phyloP scores from a whole-genome alignment of 53 echinoderm and acorn worm genomes.

The Arbacia lixula region DNA sequence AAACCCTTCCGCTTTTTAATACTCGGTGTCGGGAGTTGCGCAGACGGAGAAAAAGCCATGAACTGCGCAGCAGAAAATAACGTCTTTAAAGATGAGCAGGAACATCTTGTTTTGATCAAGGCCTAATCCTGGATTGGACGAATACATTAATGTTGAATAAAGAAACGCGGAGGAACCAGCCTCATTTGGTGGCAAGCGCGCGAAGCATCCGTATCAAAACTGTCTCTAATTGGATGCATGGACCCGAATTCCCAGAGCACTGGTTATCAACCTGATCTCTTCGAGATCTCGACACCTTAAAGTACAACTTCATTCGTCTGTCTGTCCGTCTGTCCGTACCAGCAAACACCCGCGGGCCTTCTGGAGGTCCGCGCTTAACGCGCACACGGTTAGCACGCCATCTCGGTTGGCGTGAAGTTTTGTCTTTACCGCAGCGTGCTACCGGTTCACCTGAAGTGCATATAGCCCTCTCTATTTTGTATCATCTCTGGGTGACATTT shows the following conservation, averaged over 20 bases:
- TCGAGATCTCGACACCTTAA: constrained; percentile 33
- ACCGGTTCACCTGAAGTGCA: too few species aligned
- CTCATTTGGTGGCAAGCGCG: constrained; percentile 22
- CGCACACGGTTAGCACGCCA: too few species aligned
- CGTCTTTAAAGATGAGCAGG: constrained; percentile 27
- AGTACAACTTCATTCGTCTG: constrained; percentile 36
- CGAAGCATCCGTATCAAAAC: constrained; percentile 53
- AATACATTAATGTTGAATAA: constrained; percentile 27
- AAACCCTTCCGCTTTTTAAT: constrained; percentile 33
- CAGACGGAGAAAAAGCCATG: background rate
- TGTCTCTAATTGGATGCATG: constrained; percentile 44
- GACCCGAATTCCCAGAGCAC: constrained; percentile 19
- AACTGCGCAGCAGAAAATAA: background rate
- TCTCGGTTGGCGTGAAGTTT: too few species aligned
- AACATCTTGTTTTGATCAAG: constrained; percentile 44
- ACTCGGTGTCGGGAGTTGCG: too few species aligned
- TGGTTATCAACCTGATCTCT: constrained; percentile 33
- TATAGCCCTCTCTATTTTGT: too few species aligned
- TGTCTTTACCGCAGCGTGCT: too few species aligned
- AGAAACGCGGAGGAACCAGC: constrained; percentile 30
- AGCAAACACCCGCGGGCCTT: too few species aligned
- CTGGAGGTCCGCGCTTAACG: too few species aligned
- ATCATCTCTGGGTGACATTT: too few species aligned
- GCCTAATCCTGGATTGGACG: constrained; percentile 21
- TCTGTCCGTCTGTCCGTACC: constrained; percentile 9